Evolutionary conservation across 2,888 invertebrate species (phyloP), one percentile per base, ranked within the genome.

Genomic region (Rotaria sp.): DNA sequence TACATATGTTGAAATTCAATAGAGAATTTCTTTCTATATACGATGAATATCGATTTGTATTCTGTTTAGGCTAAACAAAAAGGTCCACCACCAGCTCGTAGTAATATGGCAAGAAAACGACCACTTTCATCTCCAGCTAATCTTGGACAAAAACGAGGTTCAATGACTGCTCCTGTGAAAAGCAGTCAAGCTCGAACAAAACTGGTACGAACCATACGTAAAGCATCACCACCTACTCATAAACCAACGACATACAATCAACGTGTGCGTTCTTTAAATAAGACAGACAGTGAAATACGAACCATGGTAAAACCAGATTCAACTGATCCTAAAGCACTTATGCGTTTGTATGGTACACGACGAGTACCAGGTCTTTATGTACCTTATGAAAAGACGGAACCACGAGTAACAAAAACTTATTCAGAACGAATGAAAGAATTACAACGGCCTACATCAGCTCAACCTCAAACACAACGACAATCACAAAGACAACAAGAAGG

Each of bases 31-130:
- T 52, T 10, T 18, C 5, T 35, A 21, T 13, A 35, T 21, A 67
- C 3, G 18, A 35, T 35, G 7, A 1, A 10, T 67, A 35, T 35
- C 35, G 35, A 35, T 15, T 67, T 21, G 21, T 67, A 18, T 38
- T 21, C 5, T 67, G 8, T 67, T 30, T 67, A 67, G 67, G 67
- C 15, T 18, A 67, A 67, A 67, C 30, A 67, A 15, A 67, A 67
- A 38, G 80, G 80, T 80, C 80, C 80, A 80, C 80, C 80, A 45
- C 80, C 80, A 26, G 80, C 80, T 41, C 80, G 80, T 45, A 80
- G 80, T 45, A 80, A 80, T 45, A 80, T 41, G 45, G 45, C 41
- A 26, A 15, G 41, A 45, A 80, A 45, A 21, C 80, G 80, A n/a
- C 80, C 80, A n/a, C 15, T 80, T 18, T 80, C 80, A 80, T 80